Evolutionary conservation across 30 jellyfish, hydroid and myxozoan genomes (phyloP), one percentile per base, ranked within the genome.

Genomic region (Chrysaora quinquecirrha): DNA sequence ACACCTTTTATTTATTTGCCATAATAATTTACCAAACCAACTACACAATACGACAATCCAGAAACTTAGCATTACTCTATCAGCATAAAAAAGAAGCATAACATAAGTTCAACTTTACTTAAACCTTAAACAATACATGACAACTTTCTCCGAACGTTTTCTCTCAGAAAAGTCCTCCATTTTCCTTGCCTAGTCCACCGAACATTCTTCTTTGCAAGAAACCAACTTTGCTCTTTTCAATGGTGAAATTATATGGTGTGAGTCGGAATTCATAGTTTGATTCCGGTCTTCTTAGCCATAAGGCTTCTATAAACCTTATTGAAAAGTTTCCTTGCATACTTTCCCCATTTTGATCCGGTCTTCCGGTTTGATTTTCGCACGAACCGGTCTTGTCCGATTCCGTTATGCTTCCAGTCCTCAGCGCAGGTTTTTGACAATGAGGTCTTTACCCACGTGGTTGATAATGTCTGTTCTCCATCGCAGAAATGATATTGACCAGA

Each of bases 401-500:
- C 81, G 48, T 68, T 60, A 0, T 84, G 47, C 83, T 48, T 77
- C 96, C 89, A 75, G 25, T 58, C 85, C 28, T 47, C 76, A 22
- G 35, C 78, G 28, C 96, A 87, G 14, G 96, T 3, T 34, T 58
- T 78, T 29, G 96, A 28, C 71, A 62, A 78, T 67, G 96, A 67
- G 23, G 96, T 76, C 90, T 67, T 48, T 84, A 87, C 64, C 96
- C 96, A 87, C 43, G 92, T 76, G 21, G 96, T 69, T 18, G 73
- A 32, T 10, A 87, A 80, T n/a, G 87, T 78, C 1, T 85, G 75
- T 46, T 77, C 87, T 2, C 91, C 88, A 27, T 71, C 69, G 78
- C 96, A 87, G 46, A 87, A 66, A 56, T 87, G 96, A 52, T 76
- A 87, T 43, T 87, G 96, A 24, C 96, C 96, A 18, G 96, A 76